Evolutionary conservation across 1,140 invertebrate genomes (phyloP).

Genomic region (Xylocopa sonorina): DNA sequence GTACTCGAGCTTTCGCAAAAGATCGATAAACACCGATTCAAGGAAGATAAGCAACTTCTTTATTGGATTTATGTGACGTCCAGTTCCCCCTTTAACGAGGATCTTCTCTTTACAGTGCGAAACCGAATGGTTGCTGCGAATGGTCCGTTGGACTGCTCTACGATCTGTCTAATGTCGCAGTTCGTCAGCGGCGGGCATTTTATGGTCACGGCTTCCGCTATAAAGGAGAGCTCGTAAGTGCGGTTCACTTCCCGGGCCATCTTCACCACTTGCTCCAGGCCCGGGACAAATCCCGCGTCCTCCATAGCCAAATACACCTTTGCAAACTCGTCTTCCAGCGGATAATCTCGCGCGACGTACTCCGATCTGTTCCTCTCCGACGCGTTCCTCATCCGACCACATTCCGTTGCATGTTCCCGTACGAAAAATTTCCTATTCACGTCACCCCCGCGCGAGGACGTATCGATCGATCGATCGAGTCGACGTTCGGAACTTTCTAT

Average conservation of each 20-base stretch:
- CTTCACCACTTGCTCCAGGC: constrained; percentile 88
- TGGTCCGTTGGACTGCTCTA: constrained; percentile 96
- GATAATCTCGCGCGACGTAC: constrained; percentile 98
- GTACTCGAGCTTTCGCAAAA: constrained; percentile 58
- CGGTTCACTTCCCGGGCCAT: constrained; percentile 84
- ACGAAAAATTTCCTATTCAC: background rate
- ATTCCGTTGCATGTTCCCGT: constrained; percentile 97
- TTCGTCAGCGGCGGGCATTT: constrained; percentile 91
- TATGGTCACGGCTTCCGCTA: constrained; percentile 95
- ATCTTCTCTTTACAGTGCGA: constrained; percentile 96
- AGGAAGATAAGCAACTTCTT: too few species aligned
- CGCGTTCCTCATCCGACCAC: constrained; percentile 93
- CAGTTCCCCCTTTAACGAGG: constrained; percentile 92
- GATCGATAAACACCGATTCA: too few species aligned
- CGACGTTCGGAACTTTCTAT: too few species aligned
- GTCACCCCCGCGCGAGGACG: background rate
- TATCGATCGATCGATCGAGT: background rate
- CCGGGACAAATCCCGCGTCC: constrained; percentile 89
- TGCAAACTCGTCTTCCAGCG: constrained; percentile 96
- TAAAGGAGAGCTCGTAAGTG: constrained; percentile 93
- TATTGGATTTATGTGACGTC: constrained; percentile 87
- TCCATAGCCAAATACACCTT: constrained; percentile 98
- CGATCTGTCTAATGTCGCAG: constrained; percentile 93
- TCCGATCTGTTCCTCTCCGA: constrained; percentile 92
- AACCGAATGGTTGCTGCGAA: constrained; percentile 96